Evolutionary conservation across 2,113 vertebrate genomes (phyloP), one percentile per base, ranked within the genome.

Genomic region (Clarias magur): DNA sequence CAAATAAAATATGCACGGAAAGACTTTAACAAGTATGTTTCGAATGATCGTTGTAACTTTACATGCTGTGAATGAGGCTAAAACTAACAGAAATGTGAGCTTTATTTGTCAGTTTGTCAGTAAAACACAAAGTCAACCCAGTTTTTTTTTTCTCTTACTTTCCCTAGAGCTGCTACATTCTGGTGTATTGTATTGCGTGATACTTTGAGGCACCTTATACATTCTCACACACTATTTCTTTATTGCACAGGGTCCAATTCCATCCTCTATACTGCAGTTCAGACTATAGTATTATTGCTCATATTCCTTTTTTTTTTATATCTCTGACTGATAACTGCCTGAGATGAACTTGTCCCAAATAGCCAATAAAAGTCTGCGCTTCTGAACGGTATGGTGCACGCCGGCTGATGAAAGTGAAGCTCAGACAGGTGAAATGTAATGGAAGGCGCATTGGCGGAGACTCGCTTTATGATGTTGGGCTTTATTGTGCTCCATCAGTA

Each of bases 391-490:
- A 65, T 38, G 63, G 62, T 15, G 13, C 25, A 4, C 48, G n/a
- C 19, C 0, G 48, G 62, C 76, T 80, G 85, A 86, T 86, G 85
- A 86, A 80, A 80, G 75, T 67, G 73, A 65, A 68, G n/a, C 21
- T 76, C n/a, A 79, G 85, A 80, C 62, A 86, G 85, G 85, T 68
- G 76, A 68, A 68, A n/a, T 59, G 78, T 86, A 67, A 68, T 80
- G 85, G 63, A 80, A 70, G 63, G 27, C 42, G 10, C 17, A 62
- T 30, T 65, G 84, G 84, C 34, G 15, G 15, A 57, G 54, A 21
- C 63, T 70, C 21, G 16, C 59, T 80, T 86, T 42, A 86, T 70
- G 85, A 86, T 76, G 42, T 80, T 70, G 65, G 63, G 30, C 23
- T 80, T 86, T 86, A 70, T 76, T 86, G 76, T n/a, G 63, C 63